Base-by-base conservation (phyloP, 2,888 invertebrate species). In the Lasius platythorax region DNA sequence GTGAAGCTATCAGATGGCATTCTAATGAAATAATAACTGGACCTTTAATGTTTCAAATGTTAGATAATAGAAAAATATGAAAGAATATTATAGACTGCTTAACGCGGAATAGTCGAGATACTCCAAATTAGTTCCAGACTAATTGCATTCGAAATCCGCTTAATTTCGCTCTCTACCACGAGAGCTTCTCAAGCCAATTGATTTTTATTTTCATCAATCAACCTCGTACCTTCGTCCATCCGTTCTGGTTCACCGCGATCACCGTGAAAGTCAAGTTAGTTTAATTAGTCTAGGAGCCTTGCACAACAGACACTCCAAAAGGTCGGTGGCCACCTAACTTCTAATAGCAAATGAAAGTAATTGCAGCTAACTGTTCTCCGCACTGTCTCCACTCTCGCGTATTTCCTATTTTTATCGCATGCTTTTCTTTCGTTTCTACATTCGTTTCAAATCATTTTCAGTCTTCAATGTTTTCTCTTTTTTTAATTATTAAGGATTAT, bases 401-500 rank as follows among this genome's bases (percentile, higher is more conserved):
- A 5, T 73, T 40, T 61, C 12, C n/a, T 18, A 33, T 61, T 61
- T 67, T 67, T 43, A 53, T 30, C 28, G 30, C 28, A 3, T 68
- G 46, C 12, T 50, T 30, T 50, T 68, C 11, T 18, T 18, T 58
- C 15, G 18, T 67, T 12, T 76, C 18, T 50, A 50, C 5, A 18
- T 33, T 50, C n/a, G 11, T 11, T 8, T 53, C n/a, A 30, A 5
- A 12, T 30, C 15, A n/a, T 66, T 53, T 28, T 6, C 1, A 37
- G 18, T 53, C n/a, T 78, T 30, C n/a, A 67, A 18, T 28, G 9
- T 43, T 43, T 43, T 40, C 30, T 40, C 30, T 85, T 86, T 86
- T 86, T 23, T 87, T 89, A 89, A 91, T 91, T 90, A 88, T 88
- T 79, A 73, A 72, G 37, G 76, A 83, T 85, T 87, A n/a, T 87